Evolutionary conservation across 2,113 vertebrate species (phyloP), one percentile per base, ranked within the genome.

Genomic region (Paracanthobrama guichenoti): DNA sequence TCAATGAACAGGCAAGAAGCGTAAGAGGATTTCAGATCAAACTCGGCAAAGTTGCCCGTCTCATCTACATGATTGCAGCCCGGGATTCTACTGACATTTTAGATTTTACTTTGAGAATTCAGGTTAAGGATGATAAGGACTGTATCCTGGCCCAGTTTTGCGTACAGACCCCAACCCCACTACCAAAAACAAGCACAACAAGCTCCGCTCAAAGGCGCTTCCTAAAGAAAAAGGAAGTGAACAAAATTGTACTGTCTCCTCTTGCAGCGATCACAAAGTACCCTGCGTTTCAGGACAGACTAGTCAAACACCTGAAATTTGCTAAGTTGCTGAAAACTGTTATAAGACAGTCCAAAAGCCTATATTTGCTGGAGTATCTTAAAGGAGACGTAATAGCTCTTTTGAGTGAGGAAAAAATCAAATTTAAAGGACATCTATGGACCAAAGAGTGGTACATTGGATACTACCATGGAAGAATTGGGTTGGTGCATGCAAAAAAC

Each of bases 391-490:
- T 95, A 79, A 86, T 99, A 0, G 96, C 96, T 4, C 92, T 99
- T 79, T 90, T 99, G 75, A 99, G 96, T 57, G 97, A 99, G 86
- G 97, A 99, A 92, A 98, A 96, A 90, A 94, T 99, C 87, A 95
- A 93, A 84, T 92, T 99, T 24, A 97, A 96, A 86, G 98, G 98
- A 0, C 97, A 99, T 85, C 90, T 99, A 82, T 97, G 98, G 97
- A 98, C 96, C 64, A 99, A 99, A 87, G 97, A 99, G 87, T 99
- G 98, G 98, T 98, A 98, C 85, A 96, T 97, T 6, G 97, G 96
- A 81, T 99, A 96, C 91, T 97, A 97, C 91, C 97, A 97, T 89
- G 97, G 98, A 10, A 95, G 92, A 84, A 89, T 97, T 8, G 98
- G 97, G 18, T 94, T 99, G 0, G 96, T 99, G 76, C 97, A 99